Evolutionary conservation across 2,888 invertebrate species (phyloP), one percentile per base, ranked within the genome.

Genomic region (Hypomecis punctinalis): DNA sequence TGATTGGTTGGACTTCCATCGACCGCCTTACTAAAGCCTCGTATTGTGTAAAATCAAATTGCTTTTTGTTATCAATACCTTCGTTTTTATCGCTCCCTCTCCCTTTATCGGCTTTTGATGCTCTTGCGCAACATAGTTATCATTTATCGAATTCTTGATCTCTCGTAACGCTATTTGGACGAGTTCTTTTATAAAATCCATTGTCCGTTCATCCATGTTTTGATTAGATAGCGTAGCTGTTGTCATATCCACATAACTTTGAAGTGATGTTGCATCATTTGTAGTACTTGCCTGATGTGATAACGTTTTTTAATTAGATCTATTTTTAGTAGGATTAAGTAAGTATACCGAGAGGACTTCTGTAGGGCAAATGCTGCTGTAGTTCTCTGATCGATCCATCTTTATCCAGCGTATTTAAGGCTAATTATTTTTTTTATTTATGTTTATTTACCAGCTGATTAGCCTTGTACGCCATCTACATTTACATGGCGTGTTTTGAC

Each of bases 1-100:
- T 82, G 88, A 88, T 88, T 85, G 84, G 81, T 76, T 75, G 76
- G 70, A 75, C 78, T 82, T 79, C 76, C 76, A 66, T 76, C 66
- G 72, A 68, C 71, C 71, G 62, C 66, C 43, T 56, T 54, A 47
- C 45, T 69, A 68, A 72, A 67, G 67, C 74, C 73, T 76, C 66
- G 66, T 79, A 79, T 86, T 85, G 82, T 85, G 79, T 78, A 72
- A 73, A 80, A 76, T 69, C 70, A 58, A 66, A 71, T 74, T 69
- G 72, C 79, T 84, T 79, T 75, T 79, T 79, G 67, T 73, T 49
- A 54, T 56, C 35, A 47, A 60, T 60, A 60, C 46, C 42, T 67
- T 57, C 51, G 57, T 68, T 60, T 66, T 57, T 68, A 61, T 72
- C 60, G 53, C 57, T 65, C 55, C 60, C 55, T 45, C 56, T 65